Percentiles rank a stretch among this genome's conserved stretches.
These are phyloP conservation scores for Phymorhynchus buccinoides DNA, from an alignment of 1,140 invertebrate species.

Conservation along the genomic window DNA sequence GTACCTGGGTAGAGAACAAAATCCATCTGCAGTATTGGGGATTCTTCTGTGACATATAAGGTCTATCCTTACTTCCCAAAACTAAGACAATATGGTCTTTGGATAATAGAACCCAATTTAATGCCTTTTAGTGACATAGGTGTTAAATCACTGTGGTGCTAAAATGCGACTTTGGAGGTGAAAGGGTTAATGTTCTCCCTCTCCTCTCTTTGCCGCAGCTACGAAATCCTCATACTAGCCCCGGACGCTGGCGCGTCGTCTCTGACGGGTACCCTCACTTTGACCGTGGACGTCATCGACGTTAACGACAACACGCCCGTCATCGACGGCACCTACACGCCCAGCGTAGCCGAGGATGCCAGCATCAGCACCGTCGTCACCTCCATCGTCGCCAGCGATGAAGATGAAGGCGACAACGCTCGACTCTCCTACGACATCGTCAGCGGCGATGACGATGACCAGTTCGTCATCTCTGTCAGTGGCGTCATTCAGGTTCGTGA, in stretches of 20 bases:
- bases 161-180: no score
- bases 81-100: no score
- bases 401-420: constrained; percentile 55
- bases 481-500: constrained; percentile 55
- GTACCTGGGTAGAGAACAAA: no score
- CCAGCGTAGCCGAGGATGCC: constrained; percentile 55
- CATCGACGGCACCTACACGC: constrained; percentile 53
- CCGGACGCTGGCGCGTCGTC: constrained; percentile 34
- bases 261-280: constrained; percentile 52
- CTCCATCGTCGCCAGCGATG: constrained; percentile 56
- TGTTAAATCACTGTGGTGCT: no score
- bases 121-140: no score
- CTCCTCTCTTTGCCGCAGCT: no score
- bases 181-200: no score
- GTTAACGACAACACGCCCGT: constrained; percentile 50
- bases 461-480: constrained; percentile 52
- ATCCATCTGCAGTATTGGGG: no score
- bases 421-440: constrained; percentile 53
- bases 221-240: not conserved
- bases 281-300: constrained; percentile 58
- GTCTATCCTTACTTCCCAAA: no score
- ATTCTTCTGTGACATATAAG: no score
- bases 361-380: constrained; percentile 51
- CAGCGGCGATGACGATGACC: constrained; percentile 50
- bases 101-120: no score